Evolutionary conservation across 1,140 invertebrate species (phyloP), one percentile per base, ranked within the genome.

Genomic region (Drosophila sucinea): DNA sequence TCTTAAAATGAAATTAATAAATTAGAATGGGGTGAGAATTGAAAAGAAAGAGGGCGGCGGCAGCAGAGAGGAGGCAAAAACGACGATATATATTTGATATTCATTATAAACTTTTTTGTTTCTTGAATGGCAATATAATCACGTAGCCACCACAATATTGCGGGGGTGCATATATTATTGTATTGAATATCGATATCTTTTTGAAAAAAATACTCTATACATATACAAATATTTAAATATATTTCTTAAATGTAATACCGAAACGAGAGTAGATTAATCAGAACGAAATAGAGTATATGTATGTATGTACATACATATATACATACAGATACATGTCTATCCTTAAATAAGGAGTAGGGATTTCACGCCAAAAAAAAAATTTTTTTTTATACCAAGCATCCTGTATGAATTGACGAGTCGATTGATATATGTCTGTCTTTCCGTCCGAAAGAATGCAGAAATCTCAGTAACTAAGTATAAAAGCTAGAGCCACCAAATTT

Each of bases 81-180:
- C 56, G 57, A 38, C 56, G 62, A 38, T 65, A 40, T 35, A 35
- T 35, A 35, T 35, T 35, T 35, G 35, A 38, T 56, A 38, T 64
- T 64, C 64, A 67, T 56, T 62, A 23, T 67, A 69, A 41, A 63
- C 73, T 61, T 65, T 65, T 38, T 11, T 60, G 60, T 57, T 63
- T 41, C 17, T 70, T 73, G 78, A 86, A 86, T 86, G 73, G 77
- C 79, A 71, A 79, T 89, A 87, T 83, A 89, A 87, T 87, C 83
- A 87, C 83, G 83, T 87, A 87, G 61, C 17, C 23, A 8, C n/a
- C 10, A 38, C 10, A 77, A 68, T 57, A 51, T 51, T 27, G 61
- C 69, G 64, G 38, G 55, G 56, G 33, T 54, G 54, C 60, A 66
- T 67, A 64, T 66, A 38, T 55, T 66, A 70, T 77, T 74, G 62